phyloP scores from a whole-genome alignment of 2,888 invertebrate genomes.

The Hyposoter didymator region DNA sequence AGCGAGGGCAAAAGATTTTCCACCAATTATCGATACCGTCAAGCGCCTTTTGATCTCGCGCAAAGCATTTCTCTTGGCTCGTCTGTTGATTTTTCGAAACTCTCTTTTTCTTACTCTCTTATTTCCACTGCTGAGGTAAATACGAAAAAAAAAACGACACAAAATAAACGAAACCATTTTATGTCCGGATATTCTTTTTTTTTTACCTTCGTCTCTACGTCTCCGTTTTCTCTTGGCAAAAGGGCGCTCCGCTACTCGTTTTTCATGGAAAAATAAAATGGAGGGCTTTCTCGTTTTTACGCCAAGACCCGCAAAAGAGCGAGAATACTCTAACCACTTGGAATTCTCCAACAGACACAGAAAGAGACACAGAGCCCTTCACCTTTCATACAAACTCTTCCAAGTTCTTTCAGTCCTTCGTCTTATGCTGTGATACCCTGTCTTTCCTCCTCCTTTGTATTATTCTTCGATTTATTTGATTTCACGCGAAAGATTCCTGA shows the following conservation, averaged over 20 bases:
- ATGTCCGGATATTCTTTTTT: slow-evolving; percentile 11
- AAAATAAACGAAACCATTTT: slow-evolving; percentile 16
- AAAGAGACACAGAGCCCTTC: slow-evolving; percentile 4
- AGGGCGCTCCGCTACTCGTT: slow-evolving; percentile 44
- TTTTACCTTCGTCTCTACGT: slow-evolving; percentile 19
- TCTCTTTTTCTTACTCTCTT: slow-evolving; percentile 69
- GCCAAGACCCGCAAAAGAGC: slow-evolving; percentile 22
- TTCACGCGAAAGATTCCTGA: slow-evolving; percentile 16
- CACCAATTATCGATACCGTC: slow-evolving; percentile 82
- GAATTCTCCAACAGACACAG: neutral
- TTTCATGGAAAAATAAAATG: slow-evolving; percentile 48
- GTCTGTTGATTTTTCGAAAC: slow-evolving; percentile 81
- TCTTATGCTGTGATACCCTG: slow-evolving; percentile 38
- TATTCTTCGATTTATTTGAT: slow-evolving; percentile 33
- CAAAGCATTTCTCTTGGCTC: slow-evolving; percentile 63
- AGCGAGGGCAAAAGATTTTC: slow-evolving; percentile 78
- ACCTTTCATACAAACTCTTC: slow-evolving; percentile 8
- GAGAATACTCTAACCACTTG: neutral
- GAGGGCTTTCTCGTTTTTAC: slow-evolving; percentile 36
- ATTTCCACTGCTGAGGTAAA: slow-evolving; percentile 75
- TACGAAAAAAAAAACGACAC: slow-evolving; percentile 66
- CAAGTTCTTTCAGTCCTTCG: neutral
- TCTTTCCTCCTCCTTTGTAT: slow-evolving; percentile 22
- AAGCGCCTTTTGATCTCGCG: slow-evolving; percentile 80
- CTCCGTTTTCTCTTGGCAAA: slow-evolving; percentile 39